phyloP scores from a whole-genome alignment of 2,113 vertebrate species.

The Heteronetta atricapilla region DNA sequence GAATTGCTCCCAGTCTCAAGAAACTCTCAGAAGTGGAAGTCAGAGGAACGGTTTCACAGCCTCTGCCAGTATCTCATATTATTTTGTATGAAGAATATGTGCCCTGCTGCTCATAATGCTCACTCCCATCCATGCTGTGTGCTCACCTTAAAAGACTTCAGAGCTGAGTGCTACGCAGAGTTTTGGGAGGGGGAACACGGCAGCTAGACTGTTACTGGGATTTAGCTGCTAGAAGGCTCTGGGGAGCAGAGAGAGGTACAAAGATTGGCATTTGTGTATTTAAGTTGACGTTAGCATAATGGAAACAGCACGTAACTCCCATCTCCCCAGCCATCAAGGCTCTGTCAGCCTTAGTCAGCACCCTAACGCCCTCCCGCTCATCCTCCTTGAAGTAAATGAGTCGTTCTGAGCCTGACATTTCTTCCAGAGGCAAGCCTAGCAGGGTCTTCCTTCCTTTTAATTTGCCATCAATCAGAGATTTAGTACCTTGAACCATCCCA shows the following conservation, averaged over 20 bases:
- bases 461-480: not conserved
- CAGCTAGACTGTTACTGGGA: not conserved
- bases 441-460: constrained; percentile 19
- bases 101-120: not conserved
- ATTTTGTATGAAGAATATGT: not conserved
- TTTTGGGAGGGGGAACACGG: not conserved
- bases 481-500: constrained; percentile 48
- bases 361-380: constrained; percentile 44
- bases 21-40: not conserved
- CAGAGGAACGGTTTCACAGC: not conserved
- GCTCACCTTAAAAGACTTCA: not conserved
- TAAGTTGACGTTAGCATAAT: not conserved
- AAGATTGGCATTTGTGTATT: not conserved
- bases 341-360: constrained; percentile 41
- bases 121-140: not conserved
- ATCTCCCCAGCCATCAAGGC: not conserved
- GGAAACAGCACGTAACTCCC: constrained; percentile 28
- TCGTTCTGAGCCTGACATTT: not conserved
- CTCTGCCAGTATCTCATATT: not conserved
- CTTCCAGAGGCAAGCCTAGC: constrained; percentile 37
- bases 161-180: not conserved
- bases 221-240: not conserved
- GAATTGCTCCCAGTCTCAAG: not conserved
- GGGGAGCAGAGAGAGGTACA: not conserved
- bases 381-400: constrained; percentile 10